Evolutionary conservation across 37 sponge, comb jelly and placozoan species (phyloP).

Genomic region (Spongia lamella): DNA sequence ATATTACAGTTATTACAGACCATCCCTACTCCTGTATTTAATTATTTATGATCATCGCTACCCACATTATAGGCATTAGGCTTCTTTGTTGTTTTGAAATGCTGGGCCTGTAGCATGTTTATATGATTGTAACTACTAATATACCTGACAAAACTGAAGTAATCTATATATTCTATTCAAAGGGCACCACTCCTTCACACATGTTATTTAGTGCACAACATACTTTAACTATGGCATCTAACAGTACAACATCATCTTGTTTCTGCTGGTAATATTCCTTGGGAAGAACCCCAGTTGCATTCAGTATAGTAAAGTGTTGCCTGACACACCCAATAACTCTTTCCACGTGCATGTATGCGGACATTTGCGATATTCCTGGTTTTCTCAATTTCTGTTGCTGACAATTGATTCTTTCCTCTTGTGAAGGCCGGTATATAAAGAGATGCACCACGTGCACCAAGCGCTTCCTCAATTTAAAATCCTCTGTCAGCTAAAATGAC

Average conservation of each 20-base stretch:
- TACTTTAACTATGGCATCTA: slow-evolving; percentile 49
- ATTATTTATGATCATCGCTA: too few species aligned
- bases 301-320: slow-evolving; percentile 40
- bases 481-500: background rate
- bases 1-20: too few species aligned
- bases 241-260: background rate
- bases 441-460: background rate
- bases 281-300: slow-evolving; percentile 30
- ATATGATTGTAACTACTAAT: too few species aligned
- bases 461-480: background rate
- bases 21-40: too few species aligned
- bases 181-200: slow-evolving; percentile 38
- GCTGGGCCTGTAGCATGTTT: too few species aligned
- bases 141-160: too few species aligned
- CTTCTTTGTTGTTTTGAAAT: too few species aligned
- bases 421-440: slow-evolving; percentile 45
- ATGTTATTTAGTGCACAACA: slow-evolving; percentile 62
- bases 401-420: slow-evolving; percentile 29
- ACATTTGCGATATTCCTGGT: slow-evolving; percentile 43
- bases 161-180: background rate
- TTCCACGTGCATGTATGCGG: slow-evolving; percentile 55
- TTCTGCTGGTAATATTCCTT: slow-evolving; percentile 15
- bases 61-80: too few species aligned
- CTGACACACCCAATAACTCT: slow-evolving; percentile 47
- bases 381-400: slow-evolving; percentile 40